These are phyloP conservation scores for Melanocharis versteri DNA, from an alignment of 2,113 vertebrate genomes.

Conservation along the genomic window DNA sequence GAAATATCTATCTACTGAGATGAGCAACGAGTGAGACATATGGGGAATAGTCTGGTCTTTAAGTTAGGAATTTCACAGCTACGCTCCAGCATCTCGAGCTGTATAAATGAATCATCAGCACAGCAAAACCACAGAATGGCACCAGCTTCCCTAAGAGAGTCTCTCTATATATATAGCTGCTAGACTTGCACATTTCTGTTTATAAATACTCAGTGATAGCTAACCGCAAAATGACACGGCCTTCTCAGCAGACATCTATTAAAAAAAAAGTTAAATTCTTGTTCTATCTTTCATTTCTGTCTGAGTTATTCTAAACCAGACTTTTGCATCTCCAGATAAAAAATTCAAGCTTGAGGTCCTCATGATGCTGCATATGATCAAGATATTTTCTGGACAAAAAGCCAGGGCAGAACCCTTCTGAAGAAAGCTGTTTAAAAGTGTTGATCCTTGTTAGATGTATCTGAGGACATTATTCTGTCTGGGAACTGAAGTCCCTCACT, in stretches of 20 bases:
- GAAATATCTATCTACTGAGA: neutral
- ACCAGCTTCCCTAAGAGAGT: conserved; percentile 29
- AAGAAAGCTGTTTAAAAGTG: neutral
- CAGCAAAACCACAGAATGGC: neutral
- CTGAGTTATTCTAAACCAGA: neutral
- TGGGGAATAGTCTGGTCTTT: neutral
- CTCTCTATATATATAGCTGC: neutral
- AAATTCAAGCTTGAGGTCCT: neutral
- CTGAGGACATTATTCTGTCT: neutral
- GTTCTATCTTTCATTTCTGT: neutral
- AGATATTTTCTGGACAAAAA: neutral
- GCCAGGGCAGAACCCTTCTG: neutral
- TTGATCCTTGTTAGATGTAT: neutral
- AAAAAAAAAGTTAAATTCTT: neutral
- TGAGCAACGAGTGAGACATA: neutral
- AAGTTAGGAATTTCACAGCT: conserved; percentile 38
- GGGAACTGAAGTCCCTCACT: neutral
- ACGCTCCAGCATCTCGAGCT: neutral
- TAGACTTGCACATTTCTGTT: conserved; percentile 48
- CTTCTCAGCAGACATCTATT: conserved; percentile 2
- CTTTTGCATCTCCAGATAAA: neutral
- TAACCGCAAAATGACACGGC: neutral
- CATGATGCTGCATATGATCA: neutral
- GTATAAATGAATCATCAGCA: conserved; percentile 35
- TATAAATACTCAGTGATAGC: conserved; percentile 33